Base-by-base conservation (phyloP, 1,140 invertebrate species). In the Lysiphlebus fabarum region DNA sequence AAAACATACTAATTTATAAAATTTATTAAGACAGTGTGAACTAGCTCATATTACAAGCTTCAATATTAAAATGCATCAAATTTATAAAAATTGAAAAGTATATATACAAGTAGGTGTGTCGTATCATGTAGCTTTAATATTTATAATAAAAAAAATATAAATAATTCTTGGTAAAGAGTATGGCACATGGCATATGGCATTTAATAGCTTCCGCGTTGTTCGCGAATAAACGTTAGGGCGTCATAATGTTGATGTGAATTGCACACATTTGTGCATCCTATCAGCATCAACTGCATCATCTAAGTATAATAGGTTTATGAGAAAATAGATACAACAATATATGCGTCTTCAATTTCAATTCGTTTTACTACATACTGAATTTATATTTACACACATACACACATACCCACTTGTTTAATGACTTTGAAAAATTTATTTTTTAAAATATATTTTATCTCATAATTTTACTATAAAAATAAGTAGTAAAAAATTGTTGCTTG, bases 121-220 rank as follows among this genome's bases (percentile, higher is more conserved):
- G 5, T 36, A 34, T 12, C 11, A 8, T 12, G 10, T 6, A n/a
- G n/a, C 11, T 45, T 11, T 12, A 12, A 34, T 45, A 37, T 47
- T 36, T 7, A 33, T 12, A 42, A 37, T 44, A 47, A 56, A 56
- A 41, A 5, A n/a, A 2, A n/a, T n/a, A 14, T 38, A 43, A 4
- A 47, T 33, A 12, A 38, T 5, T 4, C 7, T 4, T 38, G 36
- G 36, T 48, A 45, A 11, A 36, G 11, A 17, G 14, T 37, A 41
- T 36, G 49, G 48, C 48, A 55, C 37, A 60, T 63, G 62, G 61
- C 65, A 63, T 63, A 65, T 62, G 57, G 48, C 37, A 45, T 44
- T 55, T 48, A 63, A 65, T 62, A 51, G 67, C 67, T 68, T 66
- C 62, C 62, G 64, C 61, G 61, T 58, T 65, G 54, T 54, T 62